Conservation (phyloP, 2,888 invertebrate genomes). For the Calephelis perditalis region DNA sequence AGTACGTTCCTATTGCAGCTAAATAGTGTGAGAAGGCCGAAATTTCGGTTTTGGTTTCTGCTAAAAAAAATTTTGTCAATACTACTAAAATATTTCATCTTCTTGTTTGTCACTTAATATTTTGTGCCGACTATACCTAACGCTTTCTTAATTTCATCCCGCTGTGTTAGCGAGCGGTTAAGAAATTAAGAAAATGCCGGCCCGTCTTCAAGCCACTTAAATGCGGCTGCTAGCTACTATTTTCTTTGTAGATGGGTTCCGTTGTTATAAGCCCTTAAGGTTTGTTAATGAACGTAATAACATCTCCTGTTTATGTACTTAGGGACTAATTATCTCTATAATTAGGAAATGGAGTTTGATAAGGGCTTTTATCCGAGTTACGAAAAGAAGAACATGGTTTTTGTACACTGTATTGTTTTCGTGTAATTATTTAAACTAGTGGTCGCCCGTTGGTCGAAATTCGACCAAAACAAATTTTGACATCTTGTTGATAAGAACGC, state of each 20-base stretch:
- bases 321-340: conserved; percentile 11
- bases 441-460: too few relatives aligned
- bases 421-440: too few relatives aligned
- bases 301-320: conserved; percentile 30
- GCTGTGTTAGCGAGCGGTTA: conserved; percentile 67
- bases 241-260: conserved; percentile 62
- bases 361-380: neutral
- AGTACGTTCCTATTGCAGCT: too few relatives aligned
- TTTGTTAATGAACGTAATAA: conserved; percentile 64
- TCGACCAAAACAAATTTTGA: too few relatives aligned
- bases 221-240: conserved; percentile 42
- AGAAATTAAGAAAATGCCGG: conserved; percentile 74
- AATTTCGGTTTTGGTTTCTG: too few relatives aligned
- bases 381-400: neutral
- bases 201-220: conserved; percentile 67
- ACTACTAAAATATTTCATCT: neutral
- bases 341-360: conserved; percentile 1
- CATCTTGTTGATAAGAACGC: too few relatives aligned
- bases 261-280: conserved; percentile 62
- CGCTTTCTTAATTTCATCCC: conserved; percentile 76
- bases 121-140: conserved; percentile 32
- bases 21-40: too few relatives aligned
- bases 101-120: neutral
- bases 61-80: too few relatives aligned
- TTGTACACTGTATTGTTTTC: too few relatives aligned